phyloP scores from a whole-genome alignment of 2,797 vertebrate species.

The Epinephelus coioides region DNA sequence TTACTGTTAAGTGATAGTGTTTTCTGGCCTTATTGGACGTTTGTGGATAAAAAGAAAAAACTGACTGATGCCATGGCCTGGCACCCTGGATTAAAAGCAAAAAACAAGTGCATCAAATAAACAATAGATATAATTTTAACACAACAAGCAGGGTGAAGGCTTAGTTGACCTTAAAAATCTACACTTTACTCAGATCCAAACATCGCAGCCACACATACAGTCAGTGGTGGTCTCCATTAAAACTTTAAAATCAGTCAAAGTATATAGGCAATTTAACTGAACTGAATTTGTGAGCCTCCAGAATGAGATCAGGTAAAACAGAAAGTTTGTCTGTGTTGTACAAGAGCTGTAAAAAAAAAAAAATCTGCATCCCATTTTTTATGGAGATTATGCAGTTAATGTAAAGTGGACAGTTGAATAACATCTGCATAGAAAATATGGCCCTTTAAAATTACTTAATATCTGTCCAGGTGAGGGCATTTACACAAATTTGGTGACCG shows the following conservation, averaged over 20 bases:
- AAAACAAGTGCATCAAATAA: no score
- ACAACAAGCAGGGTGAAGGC: no score
- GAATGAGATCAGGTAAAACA: neutral
- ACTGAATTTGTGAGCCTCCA: neutral
- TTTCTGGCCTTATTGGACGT: conserved; percentile 13
- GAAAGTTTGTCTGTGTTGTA: neutral
- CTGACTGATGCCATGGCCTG: no score
- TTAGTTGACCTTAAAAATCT: no score
- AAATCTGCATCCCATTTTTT: no score
- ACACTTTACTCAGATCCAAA: no score
- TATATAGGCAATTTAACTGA: neutral
- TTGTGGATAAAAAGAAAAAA: neutral
- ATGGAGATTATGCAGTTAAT: neutral
- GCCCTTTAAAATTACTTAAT: neutral
- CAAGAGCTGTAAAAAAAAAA: neutral
- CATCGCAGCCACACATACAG: no score
- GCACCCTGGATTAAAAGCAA: no score
- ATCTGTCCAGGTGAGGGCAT: neutral
- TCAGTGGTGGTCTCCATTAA: no score
- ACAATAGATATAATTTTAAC: no score
- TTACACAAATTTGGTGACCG: no score
- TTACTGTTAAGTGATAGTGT: neutral
- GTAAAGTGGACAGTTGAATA: neutral
- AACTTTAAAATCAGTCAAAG: neutral
- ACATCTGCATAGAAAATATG: neutral